These are phyloP conservation scores for Heteractis magnifica DNA, from an alignment of 92 coral and sea anemone genomes.

Conservation along the genomic window DNA sequence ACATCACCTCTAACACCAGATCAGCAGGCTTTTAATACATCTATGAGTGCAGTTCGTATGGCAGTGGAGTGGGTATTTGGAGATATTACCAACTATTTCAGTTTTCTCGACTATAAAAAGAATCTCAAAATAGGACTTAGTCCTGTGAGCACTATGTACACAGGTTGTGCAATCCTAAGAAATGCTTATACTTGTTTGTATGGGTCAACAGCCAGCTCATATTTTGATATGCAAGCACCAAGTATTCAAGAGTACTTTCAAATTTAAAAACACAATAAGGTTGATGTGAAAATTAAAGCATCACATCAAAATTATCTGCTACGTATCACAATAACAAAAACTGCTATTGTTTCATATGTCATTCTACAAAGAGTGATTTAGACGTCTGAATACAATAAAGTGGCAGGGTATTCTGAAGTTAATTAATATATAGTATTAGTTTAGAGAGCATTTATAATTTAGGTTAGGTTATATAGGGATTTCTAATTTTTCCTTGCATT, in stretches of 20 bases:
- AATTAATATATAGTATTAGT: no score
- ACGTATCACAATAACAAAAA: no score
- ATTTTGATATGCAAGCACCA: slow-evolving; percentile 37
- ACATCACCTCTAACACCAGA: not conserved
- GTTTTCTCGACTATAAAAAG: slow-evolving; percentile 1
- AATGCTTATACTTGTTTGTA: slow-evolving; percentile 36
- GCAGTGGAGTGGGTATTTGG: slow-evolving; percentile 9
- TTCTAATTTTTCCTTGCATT: no score
- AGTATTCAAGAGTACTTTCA: slow-evolving; percentile 36
- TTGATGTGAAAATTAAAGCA: no score
- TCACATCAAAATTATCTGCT: no score
- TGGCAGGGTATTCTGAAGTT: no score
- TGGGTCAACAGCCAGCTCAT: slow-evolving; percentile 28
- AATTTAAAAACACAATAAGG: no score
- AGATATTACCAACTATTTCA: slow-evolving; percentile 2
- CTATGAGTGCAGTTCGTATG: not conserved
- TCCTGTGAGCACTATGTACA: slow-evolving; percentile 33
- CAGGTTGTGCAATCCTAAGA: slow-evolving; percentile 23
- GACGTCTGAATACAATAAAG: no score
- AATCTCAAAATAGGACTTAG: slow-evolving; percentile 33
- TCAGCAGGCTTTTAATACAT: slow-evolving; percentile 4
- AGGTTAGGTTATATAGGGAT: no score
- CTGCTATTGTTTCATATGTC: no score
- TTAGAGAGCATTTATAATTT: no score
- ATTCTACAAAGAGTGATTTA: no score